These are phyloP conservation scores for Plusia festucae DNA, from an alignment of 2,888 invertebrate genomes.

Conservation along the genomic window DNA sequence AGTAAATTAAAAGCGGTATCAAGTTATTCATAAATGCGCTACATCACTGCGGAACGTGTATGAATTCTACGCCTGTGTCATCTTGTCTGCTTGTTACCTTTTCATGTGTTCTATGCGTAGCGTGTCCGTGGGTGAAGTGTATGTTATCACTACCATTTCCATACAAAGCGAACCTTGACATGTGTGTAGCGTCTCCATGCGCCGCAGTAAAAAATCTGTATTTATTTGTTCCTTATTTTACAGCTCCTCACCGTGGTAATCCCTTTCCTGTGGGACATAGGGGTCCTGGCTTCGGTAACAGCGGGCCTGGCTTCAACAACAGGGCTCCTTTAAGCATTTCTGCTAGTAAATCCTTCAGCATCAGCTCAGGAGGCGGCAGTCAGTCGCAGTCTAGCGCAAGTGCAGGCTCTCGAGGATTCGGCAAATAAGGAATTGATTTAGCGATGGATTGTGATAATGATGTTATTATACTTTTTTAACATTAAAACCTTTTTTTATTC, in stretches of 20 bases:
- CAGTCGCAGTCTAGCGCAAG: constrained; percentile 44
- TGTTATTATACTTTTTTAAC: background rate
- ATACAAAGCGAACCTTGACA: too few relatives aligned
- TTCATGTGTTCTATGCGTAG: too few relatives aligned
- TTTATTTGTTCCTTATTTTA: background rate
- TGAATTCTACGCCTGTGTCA: too few relatives aligned
- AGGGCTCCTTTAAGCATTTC: constrained; percentile 61
- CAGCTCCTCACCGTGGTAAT: background rate
- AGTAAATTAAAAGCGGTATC: too few relatives aligned
- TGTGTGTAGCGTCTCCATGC: too few relatives aligned
- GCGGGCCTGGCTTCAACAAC: background rate
- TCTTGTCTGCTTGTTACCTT: too few relatives aligned
- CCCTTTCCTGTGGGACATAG: background rate
- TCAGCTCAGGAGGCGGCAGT: constrained; percentile 58
- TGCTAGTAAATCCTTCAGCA: constrained; percentile 67
- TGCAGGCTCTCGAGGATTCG: constrained; percentile 31
- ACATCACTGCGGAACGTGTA: too few relatives aligned
- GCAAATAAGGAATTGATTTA: constrained; percentile 17
- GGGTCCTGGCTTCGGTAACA: background rate
- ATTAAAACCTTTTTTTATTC: background rate
- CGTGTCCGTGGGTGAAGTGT: too few relatives aligned
- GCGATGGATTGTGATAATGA: background rate
- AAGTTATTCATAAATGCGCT: too few relatives aligned
- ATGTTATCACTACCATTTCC: too few relatives aligned
- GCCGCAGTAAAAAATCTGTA: too few relatives aligned